Evolutionary conservation across 2,113 vertebrate genomes (phyloP).

Genomic region (Urocolius indicus): DNA sequence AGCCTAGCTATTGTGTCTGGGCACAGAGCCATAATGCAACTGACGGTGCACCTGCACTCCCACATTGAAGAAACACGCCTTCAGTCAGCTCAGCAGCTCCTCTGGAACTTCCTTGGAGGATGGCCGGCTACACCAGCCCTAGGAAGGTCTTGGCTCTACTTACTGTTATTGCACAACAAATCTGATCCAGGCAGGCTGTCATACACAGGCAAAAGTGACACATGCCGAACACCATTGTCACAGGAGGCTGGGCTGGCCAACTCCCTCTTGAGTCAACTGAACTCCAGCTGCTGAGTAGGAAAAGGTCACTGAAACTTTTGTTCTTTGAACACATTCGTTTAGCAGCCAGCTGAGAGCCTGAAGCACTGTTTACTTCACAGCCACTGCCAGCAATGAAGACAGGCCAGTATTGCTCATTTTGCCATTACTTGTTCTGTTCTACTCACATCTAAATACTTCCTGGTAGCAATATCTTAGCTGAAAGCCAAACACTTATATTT

Average conservation of each 20-base stretch:
- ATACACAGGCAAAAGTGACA: neutral
- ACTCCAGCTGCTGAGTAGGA: neutral
- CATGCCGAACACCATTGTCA: neutral
- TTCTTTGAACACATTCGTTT: neutral
- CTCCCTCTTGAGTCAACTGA: neutral
- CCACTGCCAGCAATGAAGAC: neutral
- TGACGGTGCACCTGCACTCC: rapidly evolving
- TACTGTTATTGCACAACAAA: neutral
- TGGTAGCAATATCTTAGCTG: neutral
- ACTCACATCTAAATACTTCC: neutral
- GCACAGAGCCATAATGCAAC: neutral
- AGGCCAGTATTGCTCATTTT: neutral
- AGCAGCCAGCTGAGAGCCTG: neutral
- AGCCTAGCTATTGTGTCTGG: neutral
- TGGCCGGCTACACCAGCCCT: neutral
- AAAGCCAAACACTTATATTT: neutral
- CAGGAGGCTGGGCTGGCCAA: neutral
- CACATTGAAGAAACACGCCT: neutral
- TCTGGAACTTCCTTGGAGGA: rapidly evolving
- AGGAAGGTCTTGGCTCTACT: neutral
- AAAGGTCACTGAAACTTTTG: neutral
- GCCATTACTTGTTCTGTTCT: neutral
- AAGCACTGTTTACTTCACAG: neutral
- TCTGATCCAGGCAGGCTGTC: neutral
- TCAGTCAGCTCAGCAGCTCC: rapidly evolving